Base-by-base conservation (phyloP, 2,888 invertebrate species). In the Lycaena phlaeas region DNA sequence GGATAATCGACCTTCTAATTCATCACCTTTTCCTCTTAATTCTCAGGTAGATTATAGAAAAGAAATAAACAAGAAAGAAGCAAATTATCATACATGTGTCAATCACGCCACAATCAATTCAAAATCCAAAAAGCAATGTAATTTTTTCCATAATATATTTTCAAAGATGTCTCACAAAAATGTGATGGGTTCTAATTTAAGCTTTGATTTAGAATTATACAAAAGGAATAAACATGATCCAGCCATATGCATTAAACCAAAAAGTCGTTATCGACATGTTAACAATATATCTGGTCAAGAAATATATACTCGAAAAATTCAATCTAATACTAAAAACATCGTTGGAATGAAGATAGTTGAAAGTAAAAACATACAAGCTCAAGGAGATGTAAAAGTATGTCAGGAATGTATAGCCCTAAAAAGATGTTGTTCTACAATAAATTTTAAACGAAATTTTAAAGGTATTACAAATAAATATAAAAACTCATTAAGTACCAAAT, bases 161-260 rank as follows among this genome's bases (percentile, higher is more conserved):
- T 31, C 31, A 6, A 18, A 31, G 6, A 1, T 12, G 4, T 11
- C 17, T 3, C 1, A 31, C 10, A 1, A 17, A 7, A 11, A 17
- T 31, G 11, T 11, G 12, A 48, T 54, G 4, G 48, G 51, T 14
- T 56, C 56, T 1, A 45, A 41, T 36, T 53, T 52, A 42, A 52
- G 49, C 34, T 52, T 56, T 31, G 38, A 51, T 34, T 42, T 56
- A 41, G 53, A 56, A 27, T 52, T 54, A 39, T 52, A 37, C 43
- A 56, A 52, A 51, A 25, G 15, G 27, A 22, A 34, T 7, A 34
- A 34, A 9, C 7, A 7, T 22, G 5, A 1, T 3, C 22, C 22
- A 22, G 22, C 9, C 22, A 9, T 4, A 7, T 22, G 5, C 3
- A 22, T 5, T 7, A 22, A 22, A 22, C n/a, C n/a, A n/a, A n/a